phyloP scores from a whole-genome alignment of 1,140 invertebrate genomes.

The Spodoptera frugiperda region DNA sequence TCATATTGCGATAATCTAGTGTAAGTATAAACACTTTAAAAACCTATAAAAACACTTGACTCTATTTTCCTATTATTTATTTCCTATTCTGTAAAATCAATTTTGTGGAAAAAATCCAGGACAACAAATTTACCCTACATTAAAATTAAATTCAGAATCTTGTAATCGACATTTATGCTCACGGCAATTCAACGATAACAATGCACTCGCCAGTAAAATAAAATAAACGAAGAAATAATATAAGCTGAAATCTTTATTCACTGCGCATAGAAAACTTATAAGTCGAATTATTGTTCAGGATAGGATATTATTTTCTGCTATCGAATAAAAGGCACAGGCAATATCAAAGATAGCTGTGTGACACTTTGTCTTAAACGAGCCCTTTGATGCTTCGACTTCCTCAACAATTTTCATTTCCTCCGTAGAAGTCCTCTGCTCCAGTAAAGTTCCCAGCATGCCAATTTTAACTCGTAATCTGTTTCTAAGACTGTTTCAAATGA shows the following conservation, averaged over 20 bases:
- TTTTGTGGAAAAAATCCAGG: no score
- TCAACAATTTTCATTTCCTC: slow-evolving; percentile 76
- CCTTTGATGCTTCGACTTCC: slow-evolving; percentile 68
- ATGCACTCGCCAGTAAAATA: not conserved
- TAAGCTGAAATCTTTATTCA: not conserved
- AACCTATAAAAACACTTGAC: no score
- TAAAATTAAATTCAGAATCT: no score
- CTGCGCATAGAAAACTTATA: not conserved
- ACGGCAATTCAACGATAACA: no score
- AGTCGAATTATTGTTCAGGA: not conserved
- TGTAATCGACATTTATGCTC: no score
- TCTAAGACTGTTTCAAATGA: slow-evolving; percentile 55
- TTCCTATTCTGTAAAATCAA: no score
- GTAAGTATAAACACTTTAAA: no score
- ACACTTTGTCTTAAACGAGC: slow-evolving; percentile 64
- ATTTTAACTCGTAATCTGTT: slow-evolving; percentile 65
- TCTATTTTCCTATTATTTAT: no score
- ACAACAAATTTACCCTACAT: no score
- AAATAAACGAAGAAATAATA: not conserved
- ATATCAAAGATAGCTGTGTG: slow-evolving; percentile 63
- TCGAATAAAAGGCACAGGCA: slow-evolving; percentile 48
- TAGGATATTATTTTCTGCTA: slow-evolving; percentile 41
- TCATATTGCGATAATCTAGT: no score
- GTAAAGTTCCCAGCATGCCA: slow-evolving; percentile 63
- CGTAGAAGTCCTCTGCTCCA: slow-evolving; percentile 59